Evolutionary conservation across 2,888 invertebrate species (phyloP).

Genomic region (Protula sp.): DNA sequence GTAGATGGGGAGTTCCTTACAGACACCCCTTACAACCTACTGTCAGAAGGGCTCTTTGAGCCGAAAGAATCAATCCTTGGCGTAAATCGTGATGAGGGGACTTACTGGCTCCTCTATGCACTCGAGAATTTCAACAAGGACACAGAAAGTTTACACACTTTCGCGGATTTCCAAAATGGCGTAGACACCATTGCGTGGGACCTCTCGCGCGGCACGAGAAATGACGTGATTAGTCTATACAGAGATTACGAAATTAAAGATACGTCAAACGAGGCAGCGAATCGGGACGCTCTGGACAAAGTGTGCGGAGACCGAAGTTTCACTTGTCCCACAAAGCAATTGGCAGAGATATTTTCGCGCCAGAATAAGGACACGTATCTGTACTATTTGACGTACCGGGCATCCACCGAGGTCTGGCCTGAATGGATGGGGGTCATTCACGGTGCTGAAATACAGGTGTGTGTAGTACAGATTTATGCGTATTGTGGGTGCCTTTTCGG

Average conservation of each 20-base stretch:
- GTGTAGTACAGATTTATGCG: no score
- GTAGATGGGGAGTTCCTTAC: constrained; percentile 86
- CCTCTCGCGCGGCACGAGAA: constrained; percentile 63
- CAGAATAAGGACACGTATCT: constrained; percentile 69
- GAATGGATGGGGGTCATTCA: constrained; percentile 91
- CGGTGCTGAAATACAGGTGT: constrained; percentile 76
- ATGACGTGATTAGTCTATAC: constrained; percentile 76
- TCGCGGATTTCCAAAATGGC: constrained; percentile 9
- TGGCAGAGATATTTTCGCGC: constrained; percentile 69
- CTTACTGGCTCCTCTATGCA: constrained; percentile 87
- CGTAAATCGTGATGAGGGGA: constrained; percentile 85
- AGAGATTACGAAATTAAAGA: constrained; percentile 72
- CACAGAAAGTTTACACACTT: constrained; percentile 17
- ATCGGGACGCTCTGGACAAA: constrained; percentile 73
- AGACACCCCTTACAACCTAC: constrained; percentile 63
- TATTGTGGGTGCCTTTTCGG: neutral
- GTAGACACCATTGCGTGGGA: constrained; percentile 21
- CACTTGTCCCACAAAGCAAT: constrained; percentile 80
- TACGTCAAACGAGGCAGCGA: constrained; percentile 40
- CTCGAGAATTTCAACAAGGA: constrained; percentile 49
- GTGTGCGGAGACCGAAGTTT: constrained; percentile 92
- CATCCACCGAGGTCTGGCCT: constrained; percentile 80
- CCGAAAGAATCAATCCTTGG: constrained; percentile 85
- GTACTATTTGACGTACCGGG: constrained; percentile 27
- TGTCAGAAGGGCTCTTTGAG: constrained; percentile 71